Base-by-base conservation (phyloP, 1,140 invertebrate genomes). In the Microplitis demolitor region DNA sequence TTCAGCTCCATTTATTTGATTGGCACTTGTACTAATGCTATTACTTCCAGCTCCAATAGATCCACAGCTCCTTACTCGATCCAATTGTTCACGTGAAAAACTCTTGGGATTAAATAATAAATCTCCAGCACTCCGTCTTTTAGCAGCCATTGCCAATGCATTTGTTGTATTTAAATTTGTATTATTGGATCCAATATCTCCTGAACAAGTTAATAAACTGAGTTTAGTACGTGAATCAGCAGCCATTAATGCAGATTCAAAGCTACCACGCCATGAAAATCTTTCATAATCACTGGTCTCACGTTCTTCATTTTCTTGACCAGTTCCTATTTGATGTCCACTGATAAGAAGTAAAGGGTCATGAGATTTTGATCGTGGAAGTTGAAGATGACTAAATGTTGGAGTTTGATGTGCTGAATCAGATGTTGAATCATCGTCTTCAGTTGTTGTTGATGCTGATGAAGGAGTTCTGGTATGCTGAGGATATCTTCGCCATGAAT, bases 181-280 rank as follows among this genome's bases (percentile, higher is more conserved):
- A 37, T 89, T 88, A 74, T 89, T 90, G 54, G 87, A 88, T 56
- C 82, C 86, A n/a, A 82, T 84, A 80, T 94, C 93, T 54, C 90
- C 90, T 4, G 84, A 87, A 14, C 87, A 88, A 24, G 93, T 91
- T 33, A 91, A 85, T 56, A 93, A 87, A 61, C 93, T 92, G 35
- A 95, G 84, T 75, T 93, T 93, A 11, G 92, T 94, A 68, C 94
- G 88, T 1, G 93, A 95, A 80, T 96, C 94, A 45, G 91, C 92
- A 11, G 93, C 93, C 83, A 96, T 91, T 45, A 96, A 84, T 8
- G 95, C 94, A 3, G 94, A 95, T 80, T 96, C 95, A 85, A 96
- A 96, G 84, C 94, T 96, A 66, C 94, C 94, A 72, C 94, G 89
- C 95, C 95, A 96, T 69, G 94, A 95, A 85, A 96, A 96, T 61